phyloP scores from a whole-genome alignment of 2,113 vertebrate species.

The Tupaia tana region DNA sequence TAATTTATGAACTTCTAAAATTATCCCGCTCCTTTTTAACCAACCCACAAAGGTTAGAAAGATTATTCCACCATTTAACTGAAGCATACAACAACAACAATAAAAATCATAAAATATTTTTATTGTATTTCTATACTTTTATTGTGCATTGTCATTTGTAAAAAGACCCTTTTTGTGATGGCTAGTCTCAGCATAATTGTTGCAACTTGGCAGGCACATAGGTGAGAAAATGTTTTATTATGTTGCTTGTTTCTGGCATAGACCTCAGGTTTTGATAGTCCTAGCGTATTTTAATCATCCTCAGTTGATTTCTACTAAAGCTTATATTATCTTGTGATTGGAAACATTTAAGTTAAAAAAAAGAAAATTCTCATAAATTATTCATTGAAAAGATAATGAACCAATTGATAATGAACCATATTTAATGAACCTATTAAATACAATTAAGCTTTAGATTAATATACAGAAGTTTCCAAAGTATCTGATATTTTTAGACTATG shows the following conservation, averaged over 20 bases:
- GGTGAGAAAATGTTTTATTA: conserved; percentile 44
- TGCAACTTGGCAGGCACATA: background rate
- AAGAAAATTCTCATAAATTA: conserved; percentile 73
- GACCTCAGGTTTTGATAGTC: conserved; percentile 32
- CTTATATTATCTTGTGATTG: conserved; percentile 61
- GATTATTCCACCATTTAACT: background rate
- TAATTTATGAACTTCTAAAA: conserved; percentile 38
- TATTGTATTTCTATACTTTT: background rate
- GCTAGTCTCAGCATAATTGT: background rate
- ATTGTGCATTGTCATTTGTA: background rate
- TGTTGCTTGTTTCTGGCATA: conserved; percentile 36
- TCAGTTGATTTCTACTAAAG: conserved; percentile 54
- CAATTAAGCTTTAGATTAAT: conserved; percentile 69
- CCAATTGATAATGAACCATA: no score
- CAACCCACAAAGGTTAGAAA: background rate
- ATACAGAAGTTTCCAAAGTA: conserved; percentile 32
- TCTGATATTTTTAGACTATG: conserved; percentile 61
- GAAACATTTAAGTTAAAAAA: conserved; percentile 68
- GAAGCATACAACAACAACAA: background rate
- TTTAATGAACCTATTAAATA: conserved; percentile 56
- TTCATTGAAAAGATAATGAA: conserved; percentile 69
- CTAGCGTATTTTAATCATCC: conserved; percentile 50
- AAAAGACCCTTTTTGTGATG: background rate
- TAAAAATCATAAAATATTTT: background rate
- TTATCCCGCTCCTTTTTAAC: background rate